Evolutionary conservation across 2,888 invertebrate species (phyloP).

Genomic region (Subacronicta megacephala): DNA sequence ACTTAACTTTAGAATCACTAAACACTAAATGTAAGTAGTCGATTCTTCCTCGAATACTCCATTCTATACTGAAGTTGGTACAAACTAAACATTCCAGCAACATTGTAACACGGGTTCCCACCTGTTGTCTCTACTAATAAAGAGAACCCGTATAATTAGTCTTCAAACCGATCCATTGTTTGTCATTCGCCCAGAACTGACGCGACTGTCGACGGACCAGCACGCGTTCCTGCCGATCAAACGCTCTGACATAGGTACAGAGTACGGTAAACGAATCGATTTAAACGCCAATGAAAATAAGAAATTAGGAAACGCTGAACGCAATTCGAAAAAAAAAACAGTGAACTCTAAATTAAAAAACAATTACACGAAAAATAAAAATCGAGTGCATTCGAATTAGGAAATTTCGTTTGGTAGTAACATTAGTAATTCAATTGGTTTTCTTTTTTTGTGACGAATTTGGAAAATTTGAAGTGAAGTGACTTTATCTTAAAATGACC

Average conservation of each 20-base stretch:
- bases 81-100: conserved; percentile 48
- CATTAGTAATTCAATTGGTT: conserved; percentile 16
- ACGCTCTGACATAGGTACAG: conserved; percentile 62
- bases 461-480: conserved; percentile 57
- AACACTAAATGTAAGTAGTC: neutral
- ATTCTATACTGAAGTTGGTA: conserved; percentile 7
- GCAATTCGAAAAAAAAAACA: conserved; percentile 14
- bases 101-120: conserved; percentile 73
- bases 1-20: neutral
- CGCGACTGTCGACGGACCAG: conserved; percentile 73
- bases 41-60: neutral
- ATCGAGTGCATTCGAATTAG: conserved; percentile 9
- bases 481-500: conserved; percentile 82
- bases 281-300: conserved; percentile 35
- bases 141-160: conserved; percentile 82
- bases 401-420: conserved; percentile 2
- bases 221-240: conserved; percentile 76
- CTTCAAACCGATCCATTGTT: conserved; percentile 76
- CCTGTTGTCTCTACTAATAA: conserved; percentile 75
- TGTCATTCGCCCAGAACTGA: conserved; percentile 80
- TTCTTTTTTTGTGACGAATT: conserved; percentile 42
- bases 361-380: conserved; percentile 14
- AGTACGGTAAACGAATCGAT: conserved; percentile 62
- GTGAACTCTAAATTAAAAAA: conserved; percentile 24
- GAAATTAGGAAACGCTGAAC: conserved; percentile 33